These are phyloP conservation scores for Hemichromis elongatus DNA, from an alignment of 2,113 vertebrate genomes.

Conservation along the genomic window DNA sequence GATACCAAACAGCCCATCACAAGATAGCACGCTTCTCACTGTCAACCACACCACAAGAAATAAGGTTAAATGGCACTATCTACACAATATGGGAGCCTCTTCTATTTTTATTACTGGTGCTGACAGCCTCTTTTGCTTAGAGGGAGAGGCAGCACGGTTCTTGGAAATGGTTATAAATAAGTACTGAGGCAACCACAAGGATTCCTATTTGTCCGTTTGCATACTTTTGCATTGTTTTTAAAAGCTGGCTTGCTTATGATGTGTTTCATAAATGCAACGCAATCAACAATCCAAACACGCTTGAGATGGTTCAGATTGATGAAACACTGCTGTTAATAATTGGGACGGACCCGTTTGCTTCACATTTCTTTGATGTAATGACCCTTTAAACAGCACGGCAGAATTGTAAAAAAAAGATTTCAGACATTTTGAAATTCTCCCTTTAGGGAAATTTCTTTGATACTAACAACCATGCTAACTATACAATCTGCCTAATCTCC, in stretches of 20 bases:
- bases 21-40: slow-evolving; percentile 57
- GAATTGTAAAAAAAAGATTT: slow-evolving; percentile 40
- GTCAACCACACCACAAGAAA: slow-evolving; percentile 62
- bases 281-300: slow-evolving; percentile 3
- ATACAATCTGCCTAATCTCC: slow-evolving; percentile 53
- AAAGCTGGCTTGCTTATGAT: slow-evolving; percentile 1
- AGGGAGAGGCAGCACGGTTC: slow-evolving; percentile 29
- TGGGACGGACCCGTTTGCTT: slow-evolving; percentile 5
- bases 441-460: slow-evolving; percentile 37
- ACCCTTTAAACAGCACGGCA: slow-evolving; percentile 31
- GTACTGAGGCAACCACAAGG: neutral
- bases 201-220: slow-evolving; percentile 27
- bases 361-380: slow-evolving; percentile 55
- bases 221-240: slow-evolving; percentile 17
- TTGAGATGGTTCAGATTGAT: neutral
- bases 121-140: slow-evolving; percentile 57
- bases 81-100: slow-evolving; percentile 55
- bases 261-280: slow-evolving; percentile 18
- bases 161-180: slow-evolving; percentile 59
- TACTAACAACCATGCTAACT: slow-evolving; percentile 40
- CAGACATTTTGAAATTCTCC: slow-evolving; percentile 43
- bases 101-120: slow-evolving; percentile 68
- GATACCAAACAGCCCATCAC: slow-evolving; percentile 52
- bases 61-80: slow-evolving; percentile 70
- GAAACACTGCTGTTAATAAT: slow-evolving; percentile 36